Conservation (phyloP, 2,113 vertebrate genomes). For the Sporophila hypoxantha region DNA sequence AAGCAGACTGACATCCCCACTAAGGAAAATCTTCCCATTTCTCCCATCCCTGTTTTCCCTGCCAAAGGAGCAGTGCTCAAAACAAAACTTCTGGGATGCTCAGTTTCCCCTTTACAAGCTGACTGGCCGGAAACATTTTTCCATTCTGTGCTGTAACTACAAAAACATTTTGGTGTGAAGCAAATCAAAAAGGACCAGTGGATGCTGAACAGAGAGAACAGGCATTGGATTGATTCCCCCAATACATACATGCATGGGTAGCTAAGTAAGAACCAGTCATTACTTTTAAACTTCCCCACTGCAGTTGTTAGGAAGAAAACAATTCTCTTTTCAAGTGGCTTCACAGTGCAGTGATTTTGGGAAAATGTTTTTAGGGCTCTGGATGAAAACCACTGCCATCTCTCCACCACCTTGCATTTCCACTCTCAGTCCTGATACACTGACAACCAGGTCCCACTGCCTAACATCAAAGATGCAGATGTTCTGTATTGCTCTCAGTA, state of each 20-base stretch:
- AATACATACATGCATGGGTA: neutral
- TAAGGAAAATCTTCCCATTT: neutral
- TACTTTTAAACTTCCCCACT: neutral
- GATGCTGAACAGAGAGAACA: neutral
- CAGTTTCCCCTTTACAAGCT: neutral
- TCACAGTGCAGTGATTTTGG: neutral
- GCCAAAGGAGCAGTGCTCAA: neutral
- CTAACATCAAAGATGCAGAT: neutral
- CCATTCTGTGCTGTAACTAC: neutral
- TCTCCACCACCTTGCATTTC: neutral
- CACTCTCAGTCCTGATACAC: neutral
- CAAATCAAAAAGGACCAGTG: neutral
- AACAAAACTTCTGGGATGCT: neutral
- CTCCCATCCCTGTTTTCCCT: neutral
- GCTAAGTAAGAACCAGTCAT: neutral
- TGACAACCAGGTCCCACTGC: neutral
- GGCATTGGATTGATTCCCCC: neutral
- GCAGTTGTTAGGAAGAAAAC: neutral
- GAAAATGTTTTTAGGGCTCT: neutral
- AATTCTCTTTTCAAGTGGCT: neutral
- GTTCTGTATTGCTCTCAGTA: neutral
- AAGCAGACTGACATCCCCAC: neutral
- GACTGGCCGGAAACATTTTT: neutral
- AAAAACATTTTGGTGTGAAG: neutral
- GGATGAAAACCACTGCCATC: neutral